A percentile compares a stretch with the other conserved stretches of the same genome.
phyloP scores from a whole-genome alignment of 2,888 invertebrate species.

The Zygogramma bicolorata region DNA sequence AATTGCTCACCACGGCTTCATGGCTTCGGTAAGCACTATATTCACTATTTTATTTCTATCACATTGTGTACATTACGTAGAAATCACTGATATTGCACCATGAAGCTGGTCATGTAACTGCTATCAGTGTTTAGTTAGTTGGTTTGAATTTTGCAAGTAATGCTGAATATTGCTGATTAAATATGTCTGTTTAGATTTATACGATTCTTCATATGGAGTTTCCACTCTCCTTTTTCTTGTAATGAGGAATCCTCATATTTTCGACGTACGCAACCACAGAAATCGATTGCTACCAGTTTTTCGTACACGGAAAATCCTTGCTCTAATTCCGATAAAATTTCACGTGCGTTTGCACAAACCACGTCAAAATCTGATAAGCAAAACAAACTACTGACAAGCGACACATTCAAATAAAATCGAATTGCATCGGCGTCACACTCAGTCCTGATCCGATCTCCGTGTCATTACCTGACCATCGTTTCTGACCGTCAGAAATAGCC shows the following conservation, averaged over 20 bases:
- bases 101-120: too few species aligned
- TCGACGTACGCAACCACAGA: background rate
- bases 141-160: too few species aligned
- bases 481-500: background rate
- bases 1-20: too few species aligned
- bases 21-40: too few species aligned
- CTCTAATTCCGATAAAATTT: conserved; percentile 27
- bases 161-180: too few species aligned
- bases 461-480: conserved; percentile 20
- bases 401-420: conserved; percentile 32
- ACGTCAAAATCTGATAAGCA: conserved; percentile 40
- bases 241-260: too few species aligned
- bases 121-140: too few species aligned
- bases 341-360: conserved; percentile 34
- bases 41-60: too few species aligned
- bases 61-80: too few species aligned
- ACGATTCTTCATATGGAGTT: too few species aligned
- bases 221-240: background rate
- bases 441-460: conserved; percentile 24
- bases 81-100: too few species aligned
- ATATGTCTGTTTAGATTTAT: too few species aligned
- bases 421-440: conserved; percentile 32
- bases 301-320: background rate
- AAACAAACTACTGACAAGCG: conserved; percentile 40
- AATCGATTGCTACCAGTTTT: background rate